A percentile compares a stretch with the other conserved stretches of the same genome.
These are phyloP conservation scores for Callinectes sapidus DNA, from an alignment of 2,888 invertebrate genomes.

Conservation along the genomic window DNA sequence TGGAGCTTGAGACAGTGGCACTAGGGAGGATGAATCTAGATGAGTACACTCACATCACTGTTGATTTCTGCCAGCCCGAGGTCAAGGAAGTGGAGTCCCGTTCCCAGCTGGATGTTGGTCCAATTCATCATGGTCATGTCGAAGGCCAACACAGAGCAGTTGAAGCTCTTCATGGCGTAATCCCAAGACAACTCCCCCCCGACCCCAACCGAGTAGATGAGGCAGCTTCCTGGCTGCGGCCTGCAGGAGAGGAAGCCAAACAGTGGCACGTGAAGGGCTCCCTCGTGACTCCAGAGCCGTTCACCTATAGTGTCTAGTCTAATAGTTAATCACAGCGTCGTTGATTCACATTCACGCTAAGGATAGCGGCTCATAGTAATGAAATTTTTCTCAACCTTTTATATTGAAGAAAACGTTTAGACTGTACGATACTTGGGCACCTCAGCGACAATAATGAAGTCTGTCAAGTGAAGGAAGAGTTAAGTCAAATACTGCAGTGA, in stretches of 20 bases:
- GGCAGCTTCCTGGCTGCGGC: slow-evolving; percentile 43
- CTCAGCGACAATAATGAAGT: background rate
- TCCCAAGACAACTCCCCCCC: slow-evolving; percentile 57
- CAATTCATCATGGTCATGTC: slow-evolving; percentile 51
- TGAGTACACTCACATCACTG: slow-evolving; percentile 46
- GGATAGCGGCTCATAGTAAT: background rate
- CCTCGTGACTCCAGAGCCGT: background rate
- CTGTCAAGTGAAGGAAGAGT: background rate
- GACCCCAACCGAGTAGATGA: slow-evolving; percentile 59
- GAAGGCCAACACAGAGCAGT: slow-evolving; percentile 60
- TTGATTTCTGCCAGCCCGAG: slow-evolving; percentile 47
- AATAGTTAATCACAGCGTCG: background rate
- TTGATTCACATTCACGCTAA: background rate
- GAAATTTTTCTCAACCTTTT: background rate
- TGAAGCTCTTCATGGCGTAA: slow-evolving; percentile 39
- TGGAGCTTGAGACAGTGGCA: background rate
- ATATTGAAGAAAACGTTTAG: background rate
- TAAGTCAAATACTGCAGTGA: background rate
- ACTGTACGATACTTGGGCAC: background rate
- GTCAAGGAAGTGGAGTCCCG: slow-evolving; percentile 58
- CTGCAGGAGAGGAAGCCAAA: background rate
- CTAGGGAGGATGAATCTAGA: too few relatives aligned
- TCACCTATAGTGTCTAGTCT: background rate
- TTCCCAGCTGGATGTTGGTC: slow-evolving; percentile 38
- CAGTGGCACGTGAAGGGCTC: background rate